phyloP scores from a whole-genome alignment of 37 sponge, comb jelly and placozoan genomes.

The Aplysina aerophoba region DNA sequence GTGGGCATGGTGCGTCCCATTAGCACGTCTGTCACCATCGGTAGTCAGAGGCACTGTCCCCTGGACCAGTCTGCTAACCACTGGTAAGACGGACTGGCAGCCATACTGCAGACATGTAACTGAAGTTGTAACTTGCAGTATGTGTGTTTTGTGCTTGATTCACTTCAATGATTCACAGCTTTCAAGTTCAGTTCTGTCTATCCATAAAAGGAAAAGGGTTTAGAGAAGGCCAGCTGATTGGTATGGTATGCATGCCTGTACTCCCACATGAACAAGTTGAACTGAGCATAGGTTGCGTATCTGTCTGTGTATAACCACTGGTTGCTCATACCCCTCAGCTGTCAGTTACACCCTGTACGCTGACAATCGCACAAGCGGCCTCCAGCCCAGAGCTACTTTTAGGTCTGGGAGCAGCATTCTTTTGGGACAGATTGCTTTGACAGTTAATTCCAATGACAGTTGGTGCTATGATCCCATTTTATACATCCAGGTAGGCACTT shows the following conservation, averaged over 20 bases:
- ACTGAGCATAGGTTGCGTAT: not conserved
- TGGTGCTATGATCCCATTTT: no score
- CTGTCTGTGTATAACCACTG: no score
- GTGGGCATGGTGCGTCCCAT: no score
- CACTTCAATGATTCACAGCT: not conserved
- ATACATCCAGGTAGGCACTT: no score
- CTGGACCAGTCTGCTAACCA: no score
- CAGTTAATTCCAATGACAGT: no score
- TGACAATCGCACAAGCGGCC: not conserved
- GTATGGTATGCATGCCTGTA: not conserved
- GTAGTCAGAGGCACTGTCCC: no score
- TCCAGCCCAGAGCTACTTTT: slow-evolving; percentile 21
- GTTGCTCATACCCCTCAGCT: not conserved
- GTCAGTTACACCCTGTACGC: slow-evolving; percentile 16
- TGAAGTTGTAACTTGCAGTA: not conserved
- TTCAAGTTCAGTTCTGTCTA: slow-evolving; percentile 5
- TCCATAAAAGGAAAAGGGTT: slow-evolving; percentile 9
- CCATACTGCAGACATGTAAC: not conserved
- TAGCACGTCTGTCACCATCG: no score
- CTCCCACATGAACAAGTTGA: not conserved
- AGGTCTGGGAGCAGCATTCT: not conserved
- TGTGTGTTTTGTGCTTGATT: slow-evolving; percentile 2
- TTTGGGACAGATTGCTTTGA: no score
- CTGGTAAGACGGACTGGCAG: no score
- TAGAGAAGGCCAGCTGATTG: not conserved